Base-by-base conservation (phyloP, 2,888 invertebrate genomes). In the Tanypteryx hageni region DNA sequence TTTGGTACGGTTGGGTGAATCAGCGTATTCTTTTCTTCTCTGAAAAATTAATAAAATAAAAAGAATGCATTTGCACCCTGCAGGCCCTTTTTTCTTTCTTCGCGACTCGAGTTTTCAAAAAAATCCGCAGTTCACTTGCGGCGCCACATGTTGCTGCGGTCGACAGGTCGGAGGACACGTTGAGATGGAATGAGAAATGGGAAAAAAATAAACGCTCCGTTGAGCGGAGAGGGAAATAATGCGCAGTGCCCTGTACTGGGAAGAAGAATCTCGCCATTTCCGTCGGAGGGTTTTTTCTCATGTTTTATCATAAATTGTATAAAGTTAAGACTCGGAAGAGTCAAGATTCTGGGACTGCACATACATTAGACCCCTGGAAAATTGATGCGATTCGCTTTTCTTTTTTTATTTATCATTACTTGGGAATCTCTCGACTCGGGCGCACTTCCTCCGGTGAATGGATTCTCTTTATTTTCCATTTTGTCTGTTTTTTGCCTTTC, bases 91-190 rank as follows among this genome's bases (percentile, higher is more conserved):
- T 83, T n/a, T n/a, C 56, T n/a, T 83, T 83, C 57, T 57, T 57
- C 56, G 57, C 14, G 11, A 83, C 56, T 83, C n/a, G 4, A 57
- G 83, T 83, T 83, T 83, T n/a, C 83, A 83, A 83, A 83, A 57
- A 18, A 18, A 83, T 44, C 83, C 83, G 83, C 44, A 57, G n/a
- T 57, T n/a, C 83, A 83, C 83, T 83, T 56, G 56, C 83, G 57
- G 83, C 83, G 83, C 83, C 83, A 83, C 83, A 83, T 83, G 83
- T 83, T 83, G 83, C 83, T 83, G 83, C 57, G 83, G 57, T 83
- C n/a, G 56, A 18, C 83, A n/a, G 57, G 57, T 57, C 83, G 57
- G n/a, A 57, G 83, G 57, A 83, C 56, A 83, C n/a, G 83, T 56
- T 44, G 57, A 83, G 56, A 83, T 57, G 83, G 83, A 10, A 57